Evolutionary conservation across 2,113 vertebrate species (phyloP), one percentile per base, ranked within the genome.

Genomic region (Nansenia antarctica): DNA sequence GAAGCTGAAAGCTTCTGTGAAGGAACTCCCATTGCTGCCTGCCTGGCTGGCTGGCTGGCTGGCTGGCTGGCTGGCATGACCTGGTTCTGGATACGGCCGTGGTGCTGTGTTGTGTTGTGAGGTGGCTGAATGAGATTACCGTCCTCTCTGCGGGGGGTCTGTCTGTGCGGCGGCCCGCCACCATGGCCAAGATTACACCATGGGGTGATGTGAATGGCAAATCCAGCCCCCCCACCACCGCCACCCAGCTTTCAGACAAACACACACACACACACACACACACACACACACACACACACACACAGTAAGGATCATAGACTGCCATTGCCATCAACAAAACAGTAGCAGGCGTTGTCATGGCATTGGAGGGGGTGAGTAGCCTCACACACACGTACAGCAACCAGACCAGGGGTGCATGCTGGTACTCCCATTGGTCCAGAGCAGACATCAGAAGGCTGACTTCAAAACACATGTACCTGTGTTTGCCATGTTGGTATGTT

Each of bases 91-190:
- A 53, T 72, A 55, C 1, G 14, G 57, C 1, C 24, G 70, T 67
- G 63, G 39, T 55, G 12, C 39, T 5, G 24, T 32, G 64, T 72
- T 67, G 70, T 32, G 64, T 72, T 67, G 70, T 84, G 54, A 80
- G 76, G 81, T 67, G 64, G 78, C 86, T 85, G 76, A 86, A 83
- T 82, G 68, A 69, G 81, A 90, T 90, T 87, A 90, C 49, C 3
- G 30, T 0, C 2, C 63, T 42, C 77, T 67, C 73, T 57, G 71
- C 66, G 32, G 77, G 73, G 79, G 83, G 62, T 35, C 69, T 74
- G 84, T 69, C 77, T 78, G 78, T 64, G 65, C 72, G 68, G 76
- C 77, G 49, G 79, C 61, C 74, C 53, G 20, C 63, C 66, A 61
- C 68, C 76, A 74, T 52, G 71, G 65, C 77, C 58, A 61, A 82